Percentiles rank a stretch among this genome's conserved stretches.
Evolutionary conservation across 2,113 vertebrate species (phyloP).

Genomic region (Actenoides hombroni): DNA sequence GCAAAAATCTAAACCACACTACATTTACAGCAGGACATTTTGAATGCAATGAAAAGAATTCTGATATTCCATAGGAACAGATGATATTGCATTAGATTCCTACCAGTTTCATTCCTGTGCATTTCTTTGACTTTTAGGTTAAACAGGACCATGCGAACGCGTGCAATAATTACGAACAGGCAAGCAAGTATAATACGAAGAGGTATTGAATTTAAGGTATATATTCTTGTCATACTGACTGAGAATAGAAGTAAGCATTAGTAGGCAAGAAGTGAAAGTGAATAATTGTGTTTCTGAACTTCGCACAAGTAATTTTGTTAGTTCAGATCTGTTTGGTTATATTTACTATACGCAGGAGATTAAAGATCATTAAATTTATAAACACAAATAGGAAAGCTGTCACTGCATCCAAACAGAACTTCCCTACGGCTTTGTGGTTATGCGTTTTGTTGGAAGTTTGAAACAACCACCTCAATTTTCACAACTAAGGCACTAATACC

Average conservation of each 20-base stretch:
- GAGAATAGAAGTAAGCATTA: not conserved
- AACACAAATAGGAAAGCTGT: not conserved
- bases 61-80: not conserved
- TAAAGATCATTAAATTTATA: rapidly evolving
- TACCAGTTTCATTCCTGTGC: not conserved
- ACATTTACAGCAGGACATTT: not conserved
- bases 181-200: rapidly evolving
- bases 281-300: not conserved
- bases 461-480: rapidly evolving
- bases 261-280: not conserved
- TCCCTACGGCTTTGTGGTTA: rapidly evolving
- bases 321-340: not conserved
- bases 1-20: not conserved
- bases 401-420: too few relatives aligned
- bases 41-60: not conserved
- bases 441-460: rapidly evolving
- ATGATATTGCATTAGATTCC: not conserved
- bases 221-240: not conserved
- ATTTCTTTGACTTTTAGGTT: not conserved
- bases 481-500: rapidly evolving
- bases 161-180: not conserved
- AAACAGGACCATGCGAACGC: rapidly evolving
- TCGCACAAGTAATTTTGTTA: not conserved
- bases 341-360: not conserved
- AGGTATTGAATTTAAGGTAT: not conserved